Percentiles rank a stretch among this genome's conserved stretches.
Evolutionary conservation across 2,113 vertebrate genomes (phyloP).

Genomic region (Talpa occidentalis): DNA sequence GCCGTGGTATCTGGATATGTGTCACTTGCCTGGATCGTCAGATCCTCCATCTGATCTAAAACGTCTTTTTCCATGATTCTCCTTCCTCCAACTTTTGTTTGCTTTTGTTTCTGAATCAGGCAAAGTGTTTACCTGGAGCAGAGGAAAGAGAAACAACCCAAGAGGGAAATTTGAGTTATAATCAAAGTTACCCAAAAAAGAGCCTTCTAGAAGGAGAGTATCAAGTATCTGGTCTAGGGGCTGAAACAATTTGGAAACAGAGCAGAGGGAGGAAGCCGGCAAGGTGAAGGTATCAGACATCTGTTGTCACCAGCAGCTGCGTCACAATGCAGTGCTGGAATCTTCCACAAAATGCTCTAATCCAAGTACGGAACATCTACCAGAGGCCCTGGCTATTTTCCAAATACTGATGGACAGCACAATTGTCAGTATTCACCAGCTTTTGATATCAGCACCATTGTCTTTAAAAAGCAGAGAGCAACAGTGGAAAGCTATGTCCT

Average conservation of each 20-base stretch:
- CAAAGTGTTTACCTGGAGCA: slow-evolving; percentile 1
- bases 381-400: neutral
- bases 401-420: neutral
- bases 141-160: slow-evolving; percentile 33
- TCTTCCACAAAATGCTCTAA: neutral
- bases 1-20: neutral
- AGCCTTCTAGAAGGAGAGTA: neutral
- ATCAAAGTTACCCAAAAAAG: neutral
- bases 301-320: neutral
- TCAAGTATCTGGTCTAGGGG: neutral
- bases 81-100: neutral
- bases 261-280: neutral
- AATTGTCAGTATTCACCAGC: neutral
- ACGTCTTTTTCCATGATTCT: slow-evolving; percentile 30
- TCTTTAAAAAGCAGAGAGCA: neutral
- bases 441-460: neutral
- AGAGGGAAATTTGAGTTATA: neutral
- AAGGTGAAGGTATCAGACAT: neutral
- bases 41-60: neutral
- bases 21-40: neutral
- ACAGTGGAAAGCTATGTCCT: neutral
- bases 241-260: neutral
- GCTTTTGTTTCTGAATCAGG: neutral
- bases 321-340: neutral
- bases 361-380: neutral